Conservation (phyloP, 2,797 vertebrate species). For the Meriones psammophilus region DNA sequence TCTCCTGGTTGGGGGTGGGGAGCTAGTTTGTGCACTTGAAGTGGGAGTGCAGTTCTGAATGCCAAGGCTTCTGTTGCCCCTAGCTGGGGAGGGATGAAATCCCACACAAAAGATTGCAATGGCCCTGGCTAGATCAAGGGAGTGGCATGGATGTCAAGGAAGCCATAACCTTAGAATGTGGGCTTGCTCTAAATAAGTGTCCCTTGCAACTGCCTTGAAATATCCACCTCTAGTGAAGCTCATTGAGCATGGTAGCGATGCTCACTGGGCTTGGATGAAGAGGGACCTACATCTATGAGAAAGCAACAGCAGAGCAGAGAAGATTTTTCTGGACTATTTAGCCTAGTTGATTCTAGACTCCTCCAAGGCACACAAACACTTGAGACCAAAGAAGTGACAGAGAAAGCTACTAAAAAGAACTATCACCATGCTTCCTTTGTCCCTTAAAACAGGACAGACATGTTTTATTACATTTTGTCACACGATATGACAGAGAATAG, state of each 20-base stretch:
- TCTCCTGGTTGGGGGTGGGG: neutral
- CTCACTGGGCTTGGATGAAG: neutral
- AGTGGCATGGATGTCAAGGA: accelerated
- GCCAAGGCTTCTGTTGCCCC: neutral
- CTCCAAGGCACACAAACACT: neutral
- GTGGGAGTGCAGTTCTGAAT: neutral
- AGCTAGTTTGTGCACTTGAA: neutral
- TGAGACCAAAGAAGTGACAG: neutral
- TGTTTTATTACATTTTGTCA: neutral
- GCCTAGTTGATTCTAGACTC: neutral
- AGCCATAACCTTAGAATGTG: neutral
- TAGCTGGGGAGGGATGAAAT: neutral
- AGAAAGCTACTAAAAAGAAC: neutral
- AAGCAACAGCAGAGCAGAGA: neutral
- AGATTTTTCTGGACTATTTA: neutral
- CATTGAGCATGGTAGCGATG: too few relatives aligned
- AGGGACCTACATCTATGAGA: neutral
- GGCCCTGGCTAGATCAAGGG: too few relatives aligned
- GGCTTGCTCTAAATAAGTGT: neutral
- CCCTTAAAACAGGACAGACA: neutral
- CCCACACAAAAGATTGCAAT: neutral
- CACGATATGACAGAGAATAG: neutral
- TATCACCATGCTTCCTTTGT: neutral
- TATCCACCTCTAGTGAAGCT: neutral
- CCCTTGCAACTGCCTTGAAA: neutral